phyloP scores from a whole-genome alignment of 2,113 vertebrate genomes.

The Athene noctua region DNA sequence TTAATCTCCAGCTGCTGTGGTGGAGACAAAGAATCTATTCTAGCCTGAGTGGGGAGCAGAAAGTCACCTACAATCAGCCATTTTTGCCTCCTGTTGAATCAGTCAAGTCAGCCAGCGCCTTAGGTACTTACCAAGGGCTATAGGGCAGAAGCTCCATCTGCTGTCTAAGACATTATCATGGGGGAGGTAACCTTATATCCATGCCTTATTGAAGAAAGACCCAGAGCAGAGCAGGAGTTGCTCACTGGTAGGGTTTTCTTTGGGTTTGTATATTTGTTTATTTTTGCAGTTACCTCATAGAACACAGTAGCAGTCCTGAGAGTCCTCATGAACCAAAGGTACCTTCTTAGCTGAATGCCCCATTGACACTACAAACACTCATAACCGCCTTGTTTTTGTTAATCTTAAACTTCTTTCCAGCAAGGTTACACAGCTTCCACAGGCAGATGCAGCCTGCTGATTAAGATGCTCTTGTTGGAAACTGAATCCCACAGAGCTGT shows the following conservation, averaged over 20 bases:
- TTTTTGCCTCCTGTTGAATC: not conserved
- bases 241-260: not conserved
- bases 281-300: not conserved
- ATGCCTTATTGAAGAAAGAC: not conserved
- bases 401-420: not conserved
- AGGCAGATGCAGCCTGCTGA: not conserved
- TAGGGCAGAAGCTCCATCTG: not conserved
- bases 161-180: not conserved
- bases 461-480: not conserved
- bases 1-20: not conserved
- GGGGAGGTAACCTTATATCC: not conserved
- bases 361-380: not conserved
- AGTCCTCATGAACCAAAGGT: not conserved
- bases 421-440: not conserved
- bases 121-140: not conserved
- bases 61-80: not conserved
- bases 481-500: fast-evolving
- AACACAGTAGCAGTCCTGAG: not conserved
- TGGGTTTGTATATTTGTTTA: not conserved
- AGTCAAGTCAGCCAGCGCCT: fast-evolving
- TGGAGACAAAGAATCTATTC: not conserved
- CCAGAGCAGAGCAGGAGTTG: not conserved
- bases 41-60: not conserved
- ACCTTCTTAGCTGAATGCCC: not conserved
- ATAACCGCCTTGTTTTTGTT: not conserved